A percentile compares a stretch with the other conserved stretches of the same genome.
Evolutionary conservation across 2,888 invertebrate species (phyloP).

Genomic region (Agapostemon virescens): DNA sequence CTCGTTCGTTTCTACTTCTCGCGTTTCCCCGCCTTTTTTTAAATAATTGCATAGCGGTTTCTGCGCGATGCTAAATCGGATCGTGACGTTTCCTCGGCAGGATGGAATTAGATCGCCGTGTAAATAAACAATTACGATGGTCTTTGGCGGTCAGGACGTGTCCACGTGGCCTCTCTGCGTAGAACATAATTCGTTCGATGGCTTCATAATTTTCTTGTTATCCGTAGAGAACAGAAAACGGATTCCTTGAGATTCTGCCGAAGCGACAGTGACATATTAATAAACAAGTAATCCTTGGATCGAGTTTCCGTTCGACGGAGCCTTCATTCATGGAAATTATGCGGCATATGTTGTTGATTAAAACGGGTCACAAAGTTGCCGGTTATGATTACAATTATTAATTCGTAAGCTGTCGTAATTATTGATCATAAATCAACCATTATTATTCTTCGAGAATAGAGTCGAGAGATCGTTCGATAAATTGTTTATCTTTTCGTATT

Average conservation of each 20-base stretch:
- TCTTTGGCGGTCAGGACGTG: neutral
- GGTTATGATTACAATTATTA: neutral
- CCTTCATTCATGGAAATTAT: neutral
- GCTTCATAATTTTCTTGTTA: neutral
- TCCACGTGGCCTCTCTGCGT: neutral
- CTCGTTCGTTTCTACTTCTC: too few species aligned
- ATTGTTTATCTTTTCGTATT: neutral
- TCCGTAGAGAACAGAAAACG: neutral
- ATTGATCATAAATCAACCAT: neutral
- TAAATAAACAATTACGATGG: slow-evolving; percentile 14
- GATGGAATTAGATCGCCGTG: neutral
- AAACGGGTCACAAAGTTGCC: neutral
- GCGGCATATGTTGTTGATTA: neutral
- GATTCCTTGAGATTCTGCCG: neutral
- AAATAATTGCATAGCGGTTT: neutral
- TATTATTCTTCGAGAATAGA: too few species aligned
- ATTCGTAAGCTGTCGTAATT: neutral
- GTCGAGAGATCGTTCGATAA: neutral
- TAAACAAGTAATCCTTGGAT: slow-evolving; percentile 33
- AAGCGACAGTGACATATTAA: slow-evolving; percentile 13
- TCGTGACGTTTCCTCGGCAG: neutral
- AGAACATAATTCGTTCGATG: neutral
- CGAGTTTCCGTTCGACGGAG: slow-evolving; percentile 1
- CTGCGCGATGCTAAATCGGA: neutral
- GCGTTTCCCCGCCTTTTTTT: too few species aligned